Evolutionary conservation across 2,113 vertebrate species (phyloP), one percentile per base, ranked within the genome.

Genomic region (Cacatua alba): DNA sequence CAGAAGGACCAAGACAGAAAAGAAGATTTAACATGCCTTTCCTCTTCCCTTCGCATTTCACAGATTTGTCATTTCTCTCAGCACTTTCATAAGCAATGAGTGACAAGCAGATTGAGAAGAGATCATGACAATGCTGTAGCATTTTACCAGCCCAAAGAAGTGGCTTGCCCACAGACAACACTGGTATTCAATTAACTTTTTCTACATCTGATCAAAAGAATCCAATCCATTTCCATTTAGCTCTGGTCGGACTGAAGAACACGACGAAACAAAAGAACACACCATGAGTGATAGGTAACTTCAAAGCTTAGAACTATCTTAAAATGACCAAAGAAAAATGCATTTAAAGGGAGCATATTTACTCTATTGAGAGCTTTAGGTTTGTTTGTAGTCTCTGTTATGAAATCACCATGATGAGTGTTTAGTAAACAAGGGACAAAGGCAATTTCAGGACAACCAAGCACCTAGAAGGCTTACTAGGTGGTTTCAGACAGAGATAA

Each of bases 1-100:
- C 72, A 78, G 60, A 57, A 41, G 43, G 33, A 78, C 6, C 35
- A 35, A 81, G 85, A 78, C 81, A 63, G 7, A 37, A 74, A 88
- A 69, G 7, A 46, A 68, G 86, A 64, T 35, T 31, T 75, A 83
- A 49, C 23, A 51, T 17, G 53, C 4, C 21, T 83, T 88, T 62
- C 52, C 25, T 74, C n/a, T 60, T 76, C 60, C 35, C 16, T 62
- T 81, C 76, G 44, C 49, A 51, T 75, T 48, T 78, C 77, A 90
- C 77, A 89, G 86, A 81, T 84, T 85, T 85, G 91, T 82, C 48
- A 86, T 48, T 92, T 91, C 77, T 44, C 52, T 87, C 86, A 76
- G 69, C 69, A 84, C 51, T 91, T 92, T 70, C 71, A 59, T 16
- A 81, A 49, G 39, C 16, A 1, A 39, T 33, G 68, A 95, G 28